Percentiles rank a stretch among this genome's conserved stretches.
Evolutionary conservation across 2,888 invertebrate genomes (phyloP).

Genomic region (Mesopsocus fuscifrons): DNA sequence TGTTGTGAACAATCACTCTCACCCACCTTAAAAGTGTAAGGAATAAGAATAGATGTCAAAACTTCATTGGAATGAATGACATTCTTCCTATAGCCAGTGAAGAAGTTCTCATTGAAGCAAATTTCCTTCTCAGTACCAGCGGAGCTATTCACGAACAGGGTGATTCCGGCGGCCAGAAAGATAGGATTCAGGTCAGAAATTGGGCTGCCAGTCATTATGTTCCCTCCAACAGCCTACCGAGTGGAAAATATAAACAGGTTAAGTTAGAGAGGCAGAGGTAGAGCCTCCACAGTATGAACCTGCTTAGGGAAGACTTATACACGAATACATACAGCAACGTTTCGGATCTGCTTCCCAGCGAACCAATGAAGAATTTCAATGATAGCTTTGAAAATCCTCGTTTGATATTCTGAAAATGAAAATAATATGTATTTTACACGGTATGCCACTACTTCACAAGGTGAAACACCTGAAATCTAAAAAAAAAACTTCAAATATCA

Average conservation of each 20-base stretch:
- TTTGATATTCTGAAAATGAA: slow-evolving; percentile 34
- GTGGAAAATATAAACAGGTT: slow-evolving; percentile 15
- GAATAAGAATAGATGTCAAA: slow-evolving; percentile 59
- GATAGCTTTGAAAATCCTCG: slow-evolving; percentile 44
- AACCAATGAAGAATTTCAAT: slow-evolving; percentile 83
- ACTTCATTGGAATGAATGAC: slow-evolving; percentile 54
- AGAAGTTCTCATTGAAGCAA: slow-evolving; percentile 44
- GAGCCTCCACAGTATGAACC: no score
- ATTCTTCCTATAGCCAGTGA: slow-evolving; percentile 70
- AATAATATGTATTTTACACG: no score
- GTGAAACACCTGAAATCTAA: no score
- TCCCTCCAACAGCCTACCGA: slow-evolving; percentile 78
- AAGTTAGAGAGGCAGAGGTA: neutral
- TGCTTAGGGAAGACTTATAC: no score
- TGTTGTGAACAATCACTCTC: no score
- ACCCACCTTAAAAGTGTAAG: slow-evolving; percentile 38
- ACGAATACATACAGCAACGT: slow-evolving; percentile 60
- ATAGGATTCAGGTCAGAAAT: slow-evolving; percentile 92
- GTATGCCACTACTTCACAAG: no score
- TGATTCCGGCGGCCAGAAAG: slow-evolving; percentile 55
- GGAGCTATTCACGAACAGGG: slow-evolving; percentile 39
- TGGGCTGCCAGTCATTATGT: slow-evolving; percentile 88
- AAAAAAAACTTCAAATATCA: slow-evolving; percentile 8
- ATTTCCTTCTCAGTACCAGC: neutral
- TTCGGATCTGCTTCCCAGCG: slow-evolving; percentile 87